A percentile compares a stretch with the other conserved stretches of the same genome.
phyloP scores from a whole-genome alignment of 2,797 vertebrate species.

The Hydrolagus colliei region DNA sequence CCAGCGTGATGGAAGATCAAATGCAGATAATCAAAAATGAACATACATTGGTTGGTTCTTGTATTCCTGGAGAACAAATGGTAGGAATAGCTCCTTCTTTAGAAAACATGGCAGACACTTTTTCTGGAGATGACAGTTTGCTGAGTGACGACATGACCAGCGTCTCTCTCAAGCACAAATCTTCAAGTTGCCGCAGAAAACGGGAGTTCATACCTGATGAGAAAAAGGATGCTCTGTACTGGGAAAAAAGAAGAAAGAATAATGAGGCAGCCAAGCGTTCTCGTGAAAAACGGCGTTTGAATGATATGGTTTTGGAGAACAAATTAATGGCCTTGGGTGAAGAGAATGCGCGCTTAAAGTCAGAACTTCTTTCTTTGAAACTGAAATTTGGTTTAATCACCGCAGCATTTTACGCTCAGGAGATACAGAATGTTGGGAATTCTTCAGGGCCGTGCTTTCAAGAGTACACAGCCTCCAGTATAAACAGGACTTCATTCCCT shows the following conservation, averaged over 20 bases:
- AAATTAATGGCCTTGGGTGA: conserved; percentile 86
- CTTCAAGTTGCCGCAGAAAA: conserved; percentile 70
- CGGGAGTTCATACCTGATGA: conserved; percentile 92
- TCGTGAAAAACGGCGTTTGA: conserved; percentile 84
- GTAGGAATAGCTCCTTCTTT: conserved; percentile 68
- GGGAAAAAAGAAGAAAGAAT: conserved; percentile 93
- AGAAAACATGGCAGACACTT: conserved; percentile 59
- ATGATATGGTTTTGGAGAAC: conserved; percentile 93
- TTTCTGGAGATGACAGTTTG: conserved; percentile 63
- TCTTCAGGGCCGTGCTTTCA: conserved; percentile 65
- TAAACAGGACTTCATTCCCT: conserved; percentile 53
- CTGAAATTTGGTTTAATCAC: conserved; percentile 85
- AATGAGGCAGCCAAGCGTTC: conserved; percentile 94
- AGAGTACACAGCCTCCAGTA: conserved; percentile 59
- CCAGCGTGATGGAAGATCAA: conserved; percentile 42
- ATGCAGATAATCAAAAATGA: conserved; percentile 93
- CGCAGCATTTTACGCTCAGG: conserved; percentile 74
- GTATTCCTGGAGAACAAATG: conserved; percentile 60
- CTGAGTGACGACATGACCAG: conserved; percentile 55
- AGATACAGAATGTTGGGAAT: conserved; percentile 77
- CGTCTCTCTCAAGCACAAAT: conserved; percentile 63
- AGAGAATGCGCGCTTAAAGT: conserved; percentile 84
- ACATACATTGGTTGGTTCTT: conserved; percentile 57
- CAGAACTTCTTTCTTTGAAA: conserved; percentile 82
- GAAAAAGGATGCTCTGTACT: conserved; percentile 88